These are phyloP conservation scores for Myiotriccus ornatus DNA, from an alignment of 2,797 vertebrate species.

Conservation along the genomic window DNA sequence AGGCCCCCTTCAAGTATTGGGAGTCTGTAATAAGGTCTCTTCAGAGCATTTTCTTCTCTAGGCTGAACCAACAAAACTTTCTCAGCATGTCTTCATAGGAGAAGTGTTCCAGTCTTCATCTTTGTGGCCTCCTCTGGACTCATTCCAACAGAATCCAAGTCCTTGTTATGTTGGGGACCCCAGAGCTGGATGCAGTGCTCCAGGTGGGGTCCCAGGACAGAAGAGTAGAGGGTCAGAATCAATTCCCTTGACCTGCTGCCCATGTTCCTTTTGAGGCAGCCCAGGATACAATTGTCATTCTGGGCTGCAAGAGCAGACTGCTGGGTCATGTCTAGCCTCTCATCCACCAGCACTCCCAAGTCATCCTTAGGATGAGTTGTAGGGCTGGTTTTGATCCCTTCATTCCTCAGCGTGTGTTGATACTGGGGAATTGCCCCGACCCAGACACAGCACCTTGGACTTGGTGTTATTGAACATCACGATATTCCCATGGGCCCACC, in stretches of 20 bases:
- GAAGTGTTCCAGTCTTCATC: not conserved
- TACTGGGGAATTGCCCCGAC: not conserved
- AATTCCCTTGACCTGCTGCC: not conserved
- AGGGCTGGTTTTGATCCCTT: not conserved
- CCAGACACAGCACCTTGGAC: not conserved
- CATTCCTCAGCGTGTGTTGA: not conserved
- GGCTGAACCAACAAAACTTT: not conserved
- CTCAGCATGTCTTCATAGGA: not conserved
- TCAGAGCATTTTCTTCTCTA: not conserved
- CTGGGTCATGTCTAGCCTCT: not conserved
- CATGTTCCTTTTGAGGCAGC: not conserved
- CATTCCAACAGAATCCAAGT: not conserved
- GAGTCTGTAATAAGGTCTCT: not conserved
- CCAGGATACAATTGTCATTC: not conserved
- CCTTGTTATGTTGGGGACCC: accelerated
- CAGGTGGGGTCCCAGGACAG: not conserved
- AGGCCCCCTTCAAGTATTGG: not conserved
- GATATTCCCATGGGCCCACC: not conserved
- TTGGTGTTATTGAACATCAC: too few relatives aligned
- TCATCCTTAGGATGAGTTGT: not conserved
- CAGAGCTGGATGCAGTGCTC: not conserved
- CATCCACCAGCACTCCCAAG: not conserved
- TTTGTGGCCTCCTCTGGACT: not conserved
- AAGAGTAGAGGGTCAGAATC: not conserved
- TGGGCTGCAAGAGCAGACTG: not conserved